Percentiles rank a stretch among this genome's conserved stretches.
phyloP scores from a whole-genome alignment of 2,888 invertebrate species.

The Chalcis sispes region DNA sequence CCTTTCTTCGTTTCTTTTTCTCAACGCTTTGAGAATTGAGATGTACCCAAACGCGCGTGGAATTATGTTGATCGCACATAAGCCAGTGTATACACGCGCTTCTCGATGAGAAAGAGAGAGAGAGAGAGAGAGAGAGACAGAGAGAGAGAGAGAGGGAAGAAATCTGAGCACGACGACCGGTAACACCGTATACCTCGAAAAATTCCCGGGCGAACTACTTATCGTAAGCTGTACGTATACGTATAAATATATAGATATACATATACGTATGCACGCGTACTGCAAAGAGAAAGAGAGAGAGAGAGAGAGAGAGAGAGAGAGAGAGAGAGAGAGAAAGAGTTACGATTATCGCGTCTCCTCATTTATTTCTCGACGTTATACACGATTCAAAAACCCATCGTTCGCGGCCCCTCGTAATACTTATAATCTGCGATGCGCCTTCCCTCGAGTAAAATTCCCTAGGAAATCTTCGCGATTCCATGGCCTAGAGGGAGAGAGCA shows the following conservation, averaged over 20 bases:
- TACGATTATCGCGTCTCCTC: constrained; percentile 56
- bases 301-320: not conserved
- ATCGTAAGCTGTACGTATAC: constrained; percentile 1
- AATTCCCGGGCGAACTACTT: constrained; percentile 49
- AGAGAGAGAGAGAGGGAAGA: constrained; percentile 4
- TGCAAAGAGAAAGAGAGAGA: constrained; percentile 23
- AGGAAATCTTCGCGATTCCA: constrained; percentile 33
- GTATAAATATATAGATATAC: not conserved
- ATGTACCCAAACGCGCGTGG: constrained; percentile 52
- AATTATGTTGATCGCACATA: constrained; percentile 61
- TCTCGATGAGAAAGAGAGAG: constrained; percentile 15
- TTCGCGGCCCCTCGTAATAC: constrained; percentile 39
- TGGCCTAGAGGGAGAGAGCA: not conserved
- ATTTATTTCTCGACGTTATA: constrained; percentile 54
- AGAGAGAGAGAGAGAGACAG: not conserved
- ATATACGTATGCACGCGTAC: too few species aligned
- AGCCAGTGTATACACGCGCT: constrained; percentile 41
- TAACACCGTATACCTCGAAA: too few species aligned
- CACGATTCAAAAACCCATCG: constrained; percentile 43
- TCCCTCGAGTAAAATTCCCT: not conserved
- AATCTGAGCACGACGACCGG: not conserved
- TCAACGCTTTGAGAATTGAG: constrained; percentile 58
- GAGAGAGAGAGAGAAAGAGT: constrained; percentile 33
- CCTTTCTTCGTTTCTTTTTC: constrained; percentile 11
- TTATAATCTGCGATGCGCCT: constrained; percentile 49